These are phyloP conservation scores for Phaenicophaeus curvirostris DNA, from an alignment of 2,797 vertebrate species.

Conservation along the genomic window DNA sequence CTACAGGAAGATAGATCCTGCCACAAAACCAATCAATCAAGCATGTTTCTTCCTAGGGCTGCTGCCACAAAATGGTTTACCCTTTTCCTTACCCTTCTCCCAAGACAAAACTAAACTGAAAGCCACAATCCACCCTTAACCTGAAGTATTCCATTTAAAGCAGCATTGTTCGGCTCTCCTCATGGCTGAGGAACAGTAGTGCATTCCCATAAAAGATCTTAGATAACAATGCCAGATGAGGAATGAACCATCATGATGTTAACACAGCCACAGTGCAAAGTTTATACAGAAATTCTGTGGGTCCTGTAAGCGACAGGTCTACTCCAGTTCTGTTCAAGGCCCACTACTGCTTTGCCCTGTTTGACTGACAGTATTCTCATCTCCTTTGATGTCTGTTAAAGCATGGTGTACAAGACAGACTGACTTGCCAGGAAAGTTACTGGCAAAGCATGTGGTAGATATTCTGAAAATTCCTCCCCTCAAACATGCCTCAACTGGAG, in stretches of 20 bases:
- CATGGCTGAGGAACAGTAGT: not conserved
- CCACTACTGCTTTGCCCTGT: not conserved
- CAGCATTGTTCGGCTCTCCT: not conserved
- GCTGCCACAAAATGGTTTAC: not conserved
- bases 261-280: not conserved
- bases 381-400: not conserved
- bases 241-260: not conserved
- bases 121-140: not conserved
- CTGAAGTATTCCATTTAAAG: not conserved
- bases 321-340: not conserved
- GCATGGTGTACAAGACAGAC: not conserved
- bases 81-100: not conserved
- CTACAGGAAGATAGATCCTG: not conserved
- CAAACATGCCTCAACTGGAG: slow-evolving; percentile 9
- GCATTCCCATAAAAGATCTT: not conserved
- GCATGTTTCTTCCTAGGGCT: not conserved
- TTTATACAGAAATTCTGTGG: not conserved
- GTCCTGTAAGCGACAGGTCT: not conserved
- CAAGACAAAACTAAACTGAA: not conserved
- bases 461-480: not conserved
- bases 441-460: slow-evolving; percentile 7
- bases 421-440: not conserved
- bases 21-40: not conserved
- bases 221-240: not conserved
- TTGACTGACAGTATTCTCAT: not conserved